Evolutionary conservation across 2,797 vertebrate genomes (phyloP), one percentile per base, ranked within the genome.

Genomic region (Danio albolineatus): DNA sequence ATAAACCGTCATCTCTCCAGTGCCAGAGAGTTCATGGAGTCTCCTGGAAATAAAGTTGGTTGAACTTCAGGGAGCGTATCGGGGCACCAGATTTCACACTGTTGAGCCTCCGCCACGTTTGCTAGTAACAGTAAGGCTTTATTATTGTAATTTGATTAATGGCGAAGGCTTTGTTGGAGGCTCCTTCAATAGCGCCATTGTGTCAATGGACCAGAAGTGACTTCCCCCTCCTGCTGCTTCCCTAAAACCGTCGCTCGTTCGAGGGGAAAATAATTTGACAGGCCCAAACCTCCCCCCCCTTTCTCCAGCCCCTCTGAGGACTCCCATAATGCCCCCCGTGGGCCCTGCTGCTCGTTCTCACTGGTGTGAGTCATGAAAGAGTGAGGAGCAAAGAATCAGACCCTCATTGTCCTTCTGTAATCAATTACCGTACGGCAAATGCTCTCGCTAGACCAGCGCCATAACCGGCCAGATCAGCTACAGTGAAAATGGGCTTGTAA

Each of bases 161-260:
- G 77, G 74, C 64, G 64, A 71, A 84, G 67, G 78, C 82, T 83
- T 79, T 79, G 39, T 78, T 51, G 2, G 19, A 73, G 71, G 17
- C 62, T 60, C 19, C n/a, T 70, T 85, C 69, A 86, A 84, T 80
- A 54, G 80, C 28, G 70, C 74, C 65, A 82, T 82, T 84, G 85
- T 84, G 39, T 61, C 64, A 62, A 19, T 38, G 54, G 61, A 39
- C 38, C 64, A 60, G 74, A 84, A 80, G 77, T 75, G 82, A 86
- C 82, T 82, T 84, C 85, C 85, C 85, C 85, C 82, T 84, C 85
- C 85, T 51, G 80, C 82, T 82, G 85, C 49, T 71, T 53, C 12
- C 46, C 36, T 56, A 83, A 71, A 78, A 76, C 73, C 64, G 5
- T 65, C 39, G 49, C 46, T 73, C 38, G 53, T 69, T 75, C 71